A percentile compares a stretch with the other conserved stretches of the same genome.
Conservation (phyloP, 2,113 vertebrate genomes). For the Erythrolamprus reginae region DNA sequence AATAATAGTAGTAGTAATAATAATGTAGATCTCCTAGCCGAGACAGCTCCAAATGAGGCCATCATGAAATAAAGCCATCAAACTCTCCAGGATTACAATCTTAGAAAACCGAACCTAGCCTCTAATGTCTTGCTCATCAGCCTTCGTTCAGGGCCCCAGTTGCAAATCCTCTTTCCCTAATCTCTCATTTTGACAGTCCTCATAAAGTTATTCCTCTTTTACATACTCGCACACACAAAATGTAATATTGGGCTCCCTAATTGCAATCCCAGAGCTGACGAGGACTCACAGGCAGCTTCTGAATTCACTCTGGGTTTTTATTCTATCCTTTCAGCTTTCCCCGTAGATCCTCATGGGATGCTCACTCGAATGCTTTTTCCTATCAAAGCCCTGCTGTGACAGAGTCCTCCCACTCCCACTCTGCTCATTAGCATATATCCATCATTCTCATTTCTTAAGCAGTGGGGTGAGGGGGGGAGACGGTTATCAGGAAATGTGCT, state of each 20-base stretch:
- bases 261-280: conserved; percentile 23
- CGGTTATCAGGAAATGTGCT: conserved; percentile 48
- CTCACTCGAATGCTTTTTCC: conserved; percentile 56
- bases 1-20: no score
- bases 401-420: no score
- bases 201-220: conserved; percentile 9
- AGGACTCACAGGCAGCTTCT: not conserved
- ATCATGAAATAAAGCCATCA: not conserved
- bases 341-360: conserved; percentile 36
- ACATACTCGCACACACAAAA: not conserved
- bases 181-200: conserved; percentile 27
- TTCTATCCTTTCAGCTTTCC: conserved; percentile 47
- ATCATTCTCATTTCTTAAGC: conserved; percentile 30
- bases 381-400: conserved; percentile 57
- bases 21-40: no score
- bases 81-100: not conserved
- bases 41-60: not conserved
- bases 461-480: conserved; percentile 19
- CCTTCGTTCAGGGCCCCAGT: not conserved
- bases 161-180: conserved; percentile 6
- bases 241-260: conserved; percentile 31
- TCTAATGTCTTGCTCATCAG: not conserved
- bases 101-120: not conserved
- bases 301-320: conserved; percentile 22
- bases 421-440: conserved; percentile 52